These are phyloP conservation scores for Archips xylosteana DNA, from an alignment of 2,888 invertebrate genomes.

Conservation along the genomic window DNA sequence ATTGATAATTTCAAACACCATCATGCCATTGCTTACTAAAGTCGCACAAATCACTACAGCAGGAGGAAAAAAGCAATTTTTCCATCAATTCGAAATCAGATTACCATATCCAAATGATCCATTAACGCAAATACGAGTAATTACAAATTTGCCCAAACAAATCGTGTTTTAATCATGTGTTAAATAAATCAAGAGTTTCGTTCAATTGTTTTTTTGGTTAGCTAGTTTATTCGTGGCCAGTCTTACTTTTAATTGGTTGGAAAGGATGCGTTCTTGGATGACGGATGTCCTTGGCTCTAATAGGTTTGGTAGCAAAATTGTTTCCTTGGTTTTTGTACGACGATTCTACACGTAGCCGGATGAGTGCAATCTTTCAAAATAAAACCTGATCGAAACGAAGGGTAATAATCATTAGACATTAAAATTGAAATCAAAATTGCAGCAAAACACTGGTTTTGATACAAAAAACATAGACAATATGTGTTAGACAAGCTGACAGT, in stretches of 20 bases:
- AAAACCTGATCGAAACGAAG: too few species aligned
- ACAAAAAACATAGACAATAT: too few species aligned
- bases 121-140: constrained; percentile 24
- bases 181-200: constrained; percentile 46
- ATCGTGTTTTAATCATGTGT: constrained; percentile 49
- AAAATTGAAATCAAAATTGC: too few species aligned
- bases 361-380: background rate
- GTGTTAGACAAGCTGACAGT: too few species aligned
- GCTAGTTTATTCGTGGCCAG: background rate
- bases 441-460: too few species aligned
- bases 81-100: background rate
- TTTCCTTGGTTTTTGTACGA: constrained; percentile 20
- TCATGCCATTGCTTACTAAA: background rate
- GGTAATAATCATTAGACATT: too few species aligned
- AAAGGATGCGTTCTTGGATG: constrained; percentile 42
- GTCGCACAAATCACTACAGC: background rate
- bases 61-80: background rate
- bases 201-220: background rate
- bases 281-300: constrained; percentile 43
- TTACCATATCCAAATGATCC: constrained; percentile 32
- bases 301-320: constrained; percentile 6
- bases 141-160: constrained; percentile 44
- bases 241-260: constrained; percentile 5
- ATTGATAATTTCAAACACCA: background rate
- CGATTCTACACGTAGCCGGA: background rate